Conservation (phyloP, 2,888 invertebrate genomes). For the Ecliptopera silaceata region DNA sequence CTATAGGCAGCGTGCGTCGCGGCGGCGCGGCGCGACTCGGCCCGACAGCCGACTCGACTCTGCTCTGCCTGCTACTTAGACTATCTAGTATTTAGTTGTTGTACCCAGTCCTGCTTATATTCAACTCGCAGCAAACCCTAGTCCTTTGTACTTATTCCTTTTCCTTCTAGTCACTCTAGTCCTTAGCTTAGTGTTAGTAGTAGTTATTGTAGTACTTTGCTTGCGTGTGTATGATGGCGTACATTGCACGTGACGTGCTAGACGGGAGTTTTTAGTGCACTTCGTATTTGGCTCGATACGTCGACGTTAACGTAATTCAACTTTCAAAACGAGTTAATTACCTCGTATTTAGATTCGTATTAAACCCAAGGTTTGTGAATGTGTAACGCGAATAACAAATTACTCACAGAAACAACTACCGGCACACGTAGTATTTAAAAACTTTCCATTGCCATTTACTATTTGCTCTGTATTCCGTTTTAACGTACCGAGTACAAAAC, state of each 20-base stretch:
- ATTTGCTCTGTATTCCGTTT: not conserved
- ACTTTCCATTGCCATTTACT: not conserved
- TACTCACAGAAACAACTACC: no score
- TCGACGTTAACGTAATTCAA: not conserved
- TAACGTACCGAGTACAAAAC: no score
- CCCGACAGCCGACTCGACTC: no score
- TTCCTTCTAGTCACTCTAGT: not conserved
- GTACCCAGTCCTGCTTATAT: no score
- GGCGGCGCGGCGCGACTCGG: no score
- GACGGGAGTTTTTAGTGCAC: no score
- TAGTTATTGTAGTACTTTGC: not conserved
- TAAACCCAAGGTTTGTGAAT: conserved; percentile 11
- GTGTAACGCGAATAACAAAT: not conserved
- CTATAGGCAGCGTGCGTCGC: no score
- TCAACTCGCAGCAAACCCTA: not conserved
- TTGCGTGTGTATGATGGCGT: no score
- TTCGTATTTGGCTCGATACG: not conserved
- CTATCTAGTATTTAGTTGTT: no score
- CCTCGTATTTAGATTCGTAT: not conserved
- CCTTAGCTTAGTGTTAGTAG: not conserved
- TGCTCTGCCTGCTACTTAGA: no score
- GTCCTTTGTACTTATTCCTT: not conserved
- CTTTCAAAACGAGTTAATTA: not conserved
- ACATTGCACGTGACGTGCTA: no score
- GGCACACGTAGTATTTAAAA: no score